These are phyloP conservation scores for Oryzias javanicus DNA, from an alignment of 2,113 vertebrate species.

Conservation along the genomic window DNA sequence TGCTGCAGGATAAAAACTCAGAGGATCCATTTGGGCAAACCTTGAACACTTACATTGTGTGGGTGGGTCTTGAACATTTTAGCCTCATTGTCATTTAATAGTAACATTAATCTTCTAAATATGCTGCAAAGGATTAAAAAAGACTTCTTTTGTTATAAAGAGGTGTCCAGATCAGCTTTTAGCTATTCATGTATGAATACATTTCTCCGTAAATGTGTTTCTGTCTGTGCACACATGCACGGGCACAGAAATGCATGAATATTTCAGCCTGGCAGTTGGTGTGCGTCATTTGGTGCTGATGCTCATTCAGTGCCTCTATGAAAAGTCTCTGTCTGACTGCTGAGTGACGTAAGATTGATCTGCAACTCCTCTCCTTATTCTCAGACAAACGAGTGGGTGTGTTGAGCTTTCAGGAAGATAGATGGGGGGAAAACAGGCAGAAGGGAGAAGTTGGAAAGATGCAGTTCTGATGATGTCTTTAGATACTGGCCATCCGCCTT, in stretches of 20 bases:
- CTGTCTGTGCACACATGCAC: conserved; percentile 1
- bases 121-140: background rate
- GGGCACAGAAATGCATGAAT: conserved; percentile 17
- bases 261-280: conserved; percentile 53
- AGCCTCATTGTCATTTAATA: conserved; percentile 34
- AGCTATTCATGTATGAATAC: conserved; percentile 1
- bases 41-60: conserved; percentile 48
- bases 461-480: conserved; percentile 13
- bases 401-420: conserved; percentile 51
- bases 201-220: conserved; percentile 13
- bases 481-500: background rate
- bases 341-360: conserved; percentile 74
- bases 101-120: conserved; percentile 11
- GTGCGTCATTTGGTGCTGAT: conserved; percentile 66
- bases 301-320: conserved; percentile 65
- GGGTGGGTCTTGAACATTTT: conserved; percentile 40
- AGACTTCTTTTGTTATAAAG: background rate
- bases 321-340: conserved; percentile 64
- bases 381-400: conserved; percentile 73
- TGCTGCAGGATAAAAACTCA: conserved; percentile 8
- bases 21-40: conserved; percentile 33
- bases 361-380: conserved; percentile 66
- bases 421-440: conserved; percentile 27
- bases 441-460: conserved; percentile 29
- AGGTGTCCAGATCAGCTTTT: background rate